A percentile compares a stretch with the other conserved stretches of the same genome.
These are phyloP conservation scores for Takifugu rubripes DNA, from an alignment of 2,797 vertebrate species.

Conservation along the genomic window DNA sequence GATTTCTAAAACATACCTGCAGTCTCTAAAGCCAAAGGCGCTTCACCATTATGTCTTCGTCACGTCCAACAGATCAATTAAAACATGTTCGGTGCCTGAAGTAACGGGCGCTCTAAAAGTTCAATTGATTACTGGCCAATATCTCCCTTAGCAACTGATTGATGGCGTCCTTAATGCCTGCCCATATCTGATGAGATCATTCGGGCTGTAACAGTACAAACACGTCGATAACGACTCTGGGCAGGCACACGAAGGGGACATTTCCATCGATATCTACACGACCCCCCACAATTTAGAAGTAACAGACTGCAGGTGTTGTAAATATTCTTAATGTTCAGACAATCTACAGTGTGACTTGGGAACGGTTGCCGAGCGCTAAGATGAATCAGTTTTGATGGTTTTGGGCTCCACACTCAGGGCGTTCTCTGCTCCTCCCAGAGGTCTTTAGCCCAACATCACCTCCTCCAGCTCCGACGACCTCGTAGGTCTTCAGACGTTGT, in stretches of 20 bases:
- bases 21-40: no score
- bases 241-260: conserved; percentile 9
- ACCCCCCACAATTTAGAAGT: conserved; percentile 14
- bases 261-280: conserved; percentile 23
- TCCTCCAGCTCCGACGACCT: no score
- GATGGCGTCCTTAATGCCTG: conserved; percentile 37
- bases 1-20: no score
- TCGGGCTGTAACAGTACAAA: conserved; percentile 38
- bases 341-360: no score
- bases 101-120: conserved; percentile 12
- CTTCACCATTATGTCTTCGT: no score
- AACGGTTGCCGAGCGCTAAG: no score
- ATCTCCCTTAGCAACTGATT: conserved; percentile 44
- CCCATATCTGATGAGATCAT: conserved; percentile 39
- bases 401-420: no score
- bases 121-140: conserved; percentile 26
- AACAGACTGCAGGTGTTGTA: not conserved
- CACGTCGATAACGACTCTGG: conserved; percentile 45
- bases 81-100: not conserved
- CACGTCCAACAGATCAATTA: not conserved
- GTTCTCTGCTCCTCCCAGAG: no score
- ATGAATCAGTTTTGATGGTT: no score
- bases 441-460: no score
- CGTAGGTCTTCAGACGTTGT: no score
- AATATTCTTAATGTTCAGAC: no score